These are phyloP conservation scores for Siderastrea radians DNA, from an alignment of 92 coral and sea anemone genomes.

Conservation along the genomic window DNA sequence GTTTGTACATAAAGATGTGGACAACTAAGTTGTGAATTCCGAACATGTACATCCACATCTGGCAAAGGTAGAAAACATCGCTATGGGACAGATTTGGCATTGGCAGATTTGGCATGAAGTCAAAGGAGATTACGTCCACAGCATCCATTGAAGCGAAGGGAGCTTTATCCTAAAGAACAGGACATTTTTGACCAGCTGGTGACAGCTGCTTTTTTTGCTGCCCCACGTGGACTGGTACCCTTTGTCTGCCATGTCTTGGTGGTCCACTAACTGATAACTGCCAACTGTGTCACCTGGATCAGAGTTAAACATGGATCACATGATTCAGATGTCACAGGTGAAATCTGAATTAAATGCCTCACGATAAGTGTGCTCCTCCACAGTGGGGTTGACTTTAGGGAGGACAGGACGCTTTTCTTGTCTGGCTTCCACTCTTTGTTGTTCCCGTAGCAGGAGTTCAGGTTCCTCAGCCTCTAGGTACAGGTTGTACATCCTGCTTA, in stretches of 20 bases:
- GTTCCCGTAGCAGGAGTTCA: slow-evolving; percentile 9
- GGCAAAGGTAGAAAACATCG: slow-evolving; percentile 18
- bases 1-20: slow-evolving; percentile 27
- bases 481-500: slow-evolving; percentile 29
- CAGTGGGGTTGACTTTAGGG: slow-evolving; percentile 6
- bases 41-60: slow-evolving; percentile 47
- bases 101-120: slow-evolving; percentile 43
- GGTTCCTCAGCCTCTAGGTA: slow-evolving; percentile 9
- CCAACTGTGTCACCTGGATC: background rate
- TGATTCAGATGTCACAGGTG: slow-evolving; percentile 44
- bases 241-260: slow-evolving; percentile 1
- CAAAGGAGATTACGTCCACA: slow-evolving; percentile 49
- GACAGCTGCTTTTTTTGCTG: slow-evolving; percentile 18
- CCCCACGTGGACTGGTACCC: slow-evolving; percentile 3
- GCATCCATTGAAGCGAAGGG: slow-evolving; percentile 13
- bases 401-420: slow-evolving; percentile 1
- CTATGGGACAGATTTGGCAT: slow-evolving; percentile 20
- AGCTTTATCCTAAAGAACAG: background rate
- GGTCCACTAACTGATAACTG: slow-evolving; percentile 4
- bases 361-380: background rate
- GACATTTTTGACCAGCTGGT: slow-evolving; percentile 31
- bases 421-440: slow-evolving; percentile 5
- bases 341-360: slow-evolving; percentile 8
- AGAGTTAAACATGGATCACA: slow-evolving; percentile 1
- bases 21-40: slow-evolving; percentile 50